Conservation (phyloP, 2,888 invertebrate genomes). For the Argyra leucocephala region DNA sequence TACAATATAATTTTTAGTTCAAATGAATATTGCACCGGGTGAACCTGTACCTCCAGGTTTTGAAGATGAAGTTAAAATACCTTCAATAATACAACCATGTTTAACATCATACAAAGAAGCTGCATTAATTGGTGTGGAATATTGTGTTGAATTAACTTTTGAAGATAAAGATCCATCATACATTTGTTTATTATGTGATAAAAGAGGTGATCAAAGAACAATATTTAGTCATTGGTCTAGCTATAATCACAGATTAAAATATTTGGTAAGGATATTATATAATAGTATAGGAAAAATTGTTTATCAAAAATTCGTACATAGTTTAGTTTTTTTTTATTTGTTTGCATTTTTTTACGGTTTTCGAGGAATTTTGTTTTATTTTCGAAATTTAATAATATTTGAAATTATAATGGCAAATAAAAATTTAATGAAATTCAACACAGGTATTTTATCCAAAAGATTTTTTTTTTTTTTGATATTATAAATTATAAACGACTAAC, state of each 20-base stretch:
- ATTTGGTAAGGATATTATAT: conserved; percentile 45
- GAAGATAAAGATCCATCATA: conserved; percentile 59
- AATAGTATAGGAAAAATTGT: no score
- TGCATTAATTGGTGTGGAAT: conserved; percentile 63
- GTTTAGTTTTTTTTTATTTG: no score
- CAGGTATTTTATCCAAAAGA: no score
- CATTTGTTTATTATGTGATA: conserved; percentile 67
- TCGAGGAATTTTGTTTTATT: no score
- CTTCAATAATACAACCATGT: conserved; percentile 46
- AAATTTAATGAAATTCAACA: no score
- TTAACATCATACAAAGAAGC: conserved; percentile 45
- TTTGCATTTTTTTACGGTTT: no score
- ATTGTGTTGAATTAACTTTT: conserved; percentile 62
- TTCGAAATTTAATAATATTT: no score
- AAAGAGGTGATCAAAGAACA: conserved; percentile 67
- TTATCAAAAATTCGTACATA: no score
- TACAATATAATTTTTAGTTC: conserved; percentile 18
- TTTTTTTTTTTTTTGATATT: no score
- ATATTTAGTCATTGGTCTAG: conserved; percentile 71
- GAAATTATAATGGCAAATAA: no score
- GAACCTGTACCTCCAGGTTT: conserved; percentile 64
- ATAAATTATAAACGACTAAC: no score
- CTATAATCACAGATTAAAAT: conserved; percentile 64
- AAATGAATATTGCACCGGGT: conserved; percentile 46
- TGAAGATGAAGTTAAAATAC: conserved; percentile 50